Base-by-base conservation (phyloP, 2,888 invertebrate genomes). In the Endotricha flammealis region DNA sequence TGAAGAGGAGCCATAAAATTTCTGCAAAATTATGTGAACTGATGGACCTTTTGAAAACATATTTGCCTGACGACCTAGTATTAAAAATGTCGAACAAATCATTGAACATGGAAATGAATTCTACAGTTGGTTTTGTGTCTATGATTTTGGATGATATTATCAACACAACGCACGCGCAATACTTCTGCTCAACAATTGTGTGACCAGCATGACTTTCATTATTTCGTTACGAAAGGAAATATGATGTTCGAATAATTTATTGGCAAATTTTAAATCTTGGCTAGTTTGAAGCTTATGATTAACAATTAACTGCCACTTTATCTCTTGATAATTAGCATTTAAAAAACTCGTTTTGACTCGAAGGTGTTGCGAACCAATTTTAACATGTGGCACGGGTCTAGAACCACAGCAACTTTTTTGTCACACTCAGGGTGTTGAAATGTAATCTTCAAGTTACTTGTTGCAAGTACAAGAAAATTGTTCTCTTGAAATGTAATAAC, bases 301-400 rank as follows among this genome's bases (percentile, higher is more conserved):
- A 10, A 28, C 34, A n/a, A 43, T 13, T 7, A 33, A 28, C 7
- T 36, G 8, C 43, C 39, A 43, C 8, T 28, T 7, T 23, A 44
- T 32, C 9, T 32, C 25, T 30, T 29, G 5, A 1, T 16, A 20
- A 2, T 38, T 20, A 8, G 23, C 16, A 28, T 40, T 32, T 2
- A 36, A 35, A 27, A 41, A 29, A 11, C 12, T 16, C 12, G 25
- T 22, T 44, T 37, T 9, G 28, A 10, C 6, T 14, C 35, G 12
- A 43, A 41, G 5, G 35, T 32, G 23, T 46, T 46, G n/a, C 43
- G 31, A 4, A 46, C 34, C 20, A 46, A 32, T 39, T 46, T 43
- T 11, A 46, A 16, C 17, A 41, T 34, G 16, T 46, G 38, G 8
- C 32, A 32, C 2, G 38, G 39, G 12, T 46, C 46, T 12, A 32